Evolutionary conservation across 2,113 vertebrate species (phyloP).

Genomic region (Psettodes erumei): DNA sequence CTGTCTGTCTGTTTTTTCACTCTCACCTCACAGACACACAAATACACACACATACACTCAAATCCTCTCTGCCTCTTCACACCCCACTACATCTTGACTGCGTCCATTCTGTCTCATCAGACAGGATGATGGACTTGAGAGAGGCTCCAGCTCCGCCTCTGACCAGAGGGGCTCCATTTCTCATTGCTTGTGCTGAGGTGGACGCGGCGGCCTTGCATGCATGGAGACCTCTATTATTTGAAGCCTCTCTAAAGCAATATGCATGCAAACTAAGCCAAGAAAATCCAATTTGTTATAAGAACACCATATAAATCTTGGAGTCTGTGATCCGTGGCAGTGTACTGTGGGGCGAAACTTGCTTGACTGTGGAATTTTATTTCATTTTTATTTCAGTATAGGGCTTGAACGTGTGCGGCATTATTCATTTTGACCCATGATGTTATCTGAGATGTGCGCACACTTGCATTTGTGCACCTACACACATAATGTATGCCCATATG

Average conservation of each 20-base stretch:
- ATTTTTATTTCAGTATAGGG: constrained; percentile 10
- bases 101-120: constrained; percentile 30
- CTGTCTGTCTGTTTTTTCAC: not conserved
- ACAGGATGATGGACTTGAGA: constrained; percentile 49
- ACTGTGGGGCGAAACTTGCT: constrained; percentile 40
- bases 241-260: constrained; percentile 68
- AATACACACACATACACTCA: constrained; percentile 3
- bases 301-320: constrained; percentile 61
- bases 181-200: constrained; percentile 57
- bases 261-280: constrained; percentile 68
- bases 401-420: constrained; percentile 35
- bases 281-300: constrained; percentile 75
- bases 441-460: not conserved
- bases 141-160: constrained; percentile 19
- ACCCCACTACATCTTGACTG: not conserved
- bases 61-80: not conserved
- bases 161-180: constrained; percentile 27
- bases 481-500: not conserved
- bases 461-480: not conserved
- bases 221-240: constrained; percentile 49
- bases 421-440: constrained; percentile 39
- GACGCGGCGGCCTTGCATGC: constrained; percentile 31
- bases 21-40: not conserved
- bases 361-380: constrained; percentile 42
- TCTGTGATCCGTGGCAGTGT: constrained; percentile 58